phyloP scores from a whole-genome alignment of 2,888 invertebrate species.

The Gryllus longicercus region DNA sequence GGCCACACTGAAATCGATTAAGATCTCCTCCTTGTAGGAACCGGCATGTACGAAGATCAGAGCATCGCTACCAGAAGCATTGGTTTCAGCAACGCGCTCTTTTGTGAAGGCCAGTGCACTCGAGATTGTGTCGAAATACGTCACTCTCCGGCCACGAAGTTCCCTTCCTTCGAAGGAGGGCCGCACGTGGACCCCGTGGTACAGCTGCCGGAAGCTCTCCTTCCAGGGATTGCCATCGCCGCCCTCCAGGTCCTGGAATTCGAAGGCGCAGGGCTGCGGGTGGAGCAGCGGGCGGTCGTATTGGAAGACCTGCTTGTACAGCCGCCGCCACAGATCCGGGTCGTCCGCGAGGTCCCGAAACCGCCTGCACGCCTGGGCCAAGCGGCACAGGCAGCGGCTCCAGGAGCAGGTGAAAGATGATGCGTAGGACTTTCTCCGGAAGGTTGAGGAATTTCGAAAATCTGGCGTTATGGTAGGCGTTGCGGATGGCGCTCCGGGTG shows the following conservation, averaged over 20 bases:
- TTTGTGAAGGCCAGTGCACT: no score
- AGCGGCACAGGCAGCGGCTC: no score
- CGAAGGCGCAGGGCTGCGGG: constrained; percentile 84
- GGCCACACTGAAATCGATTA: no score
- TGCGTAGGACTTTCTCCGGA: no score
- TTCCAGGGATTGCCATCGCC: constrained; percentile 96
- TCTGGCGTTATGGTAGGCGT: no score
- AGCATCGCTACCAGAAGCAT: no score
- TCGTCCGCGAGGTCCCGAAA: constrained; percentile 90
- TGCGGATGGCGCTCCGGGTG: no score
- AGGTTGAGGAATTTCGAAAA: no score
- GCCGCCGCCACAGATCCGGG: constrained; percentile 87
- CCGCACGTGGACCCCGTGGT: constrained; percentile 88
- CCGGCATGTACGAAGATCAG: no score
- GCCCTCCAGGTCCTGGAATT: constrained; percentile 87
- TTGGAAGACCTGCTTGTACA: constrained; percentile 94
- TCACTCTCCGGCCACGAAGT: constrained; percentile 68
- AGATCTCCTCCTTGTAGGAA: no score
- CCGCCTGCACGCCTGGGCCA: constrained; percentile 47
- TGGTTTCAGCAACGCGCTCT: no score
- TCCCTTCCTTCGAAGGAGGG: constrained; percentile 72
- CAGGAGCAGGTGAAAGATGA: no score
- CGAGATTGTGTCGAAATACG: constrained; percentile 59
- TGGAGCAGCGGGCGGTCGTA: constrained; percentile 94
- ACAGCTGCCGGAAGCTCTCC: constrained; percentile 92